These are phyloP conservation scores for Cryptocheilus praepositus DNA, from an alignment of 2,888 invertebrate species.

Conservation along the genomic window DNA sequence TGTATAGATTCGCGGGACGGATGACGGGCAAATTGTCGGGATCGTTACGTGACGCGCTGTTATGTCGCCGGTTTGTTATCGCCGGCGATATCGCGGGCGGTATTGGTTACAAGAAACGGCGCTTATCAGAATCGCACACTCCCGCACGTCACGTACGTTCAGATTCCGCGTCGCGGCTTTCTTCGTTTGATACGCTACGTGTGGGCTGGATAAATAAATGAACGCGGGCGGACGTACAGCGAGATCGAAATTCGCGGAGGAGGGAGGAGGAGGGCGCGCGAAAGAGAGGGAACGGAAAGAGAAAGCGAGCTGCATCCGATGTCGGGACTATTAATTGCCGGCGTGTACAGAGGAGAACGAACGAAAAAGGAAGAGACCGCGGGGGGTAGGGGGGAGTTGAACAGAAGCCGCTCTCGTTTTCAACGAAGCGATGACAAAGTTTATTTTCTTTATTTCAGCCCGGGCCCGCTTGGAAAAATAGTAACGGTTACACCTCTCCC, in stretches of 20 bases:
- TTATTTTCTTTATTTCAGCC: constrained; percentile 59
- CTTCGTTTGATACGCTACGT: no score
- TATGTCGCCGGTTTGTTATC: no score
- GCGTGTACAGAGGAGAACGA: neutral
- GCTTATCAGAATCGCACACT: no score
- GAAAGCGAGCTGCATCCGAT: neutral
- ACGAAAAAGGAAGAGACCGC: constrained; percentile 15
- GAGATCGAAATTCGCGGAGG: neutral
- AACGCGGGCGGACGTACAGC: neutral
- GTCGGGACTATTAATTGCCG: neutral
- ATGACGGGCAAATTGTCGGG: neutral
- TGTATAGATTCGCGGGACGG: no score
- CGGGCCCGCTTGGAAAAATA: constrained; percentile 53
- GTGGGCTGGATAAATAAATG: neutral
- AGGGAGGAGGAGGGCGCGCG: constrained; percentile 1
- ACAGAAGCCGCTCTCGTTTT: constrained; percentile 31
- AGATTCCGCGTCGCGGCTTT: no score
- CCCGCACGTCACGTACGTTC: no score
- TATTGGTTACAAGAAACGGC: no score
- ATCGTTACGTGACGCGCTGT: neutral
- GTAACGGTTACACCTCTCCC: constrained; percentile 25
- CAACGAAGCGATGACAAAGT: constrained; percentile 52
- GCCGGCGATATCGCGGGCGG: no score
- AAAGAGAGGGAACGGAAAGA: neutral
- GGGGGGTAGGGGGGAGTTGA: neutral